Evolutionary conservation across 2,797 vertebrate species (phyloP), one percentile per base, ranked within the genome.

Genomic region (Periparus ater): DNA sequence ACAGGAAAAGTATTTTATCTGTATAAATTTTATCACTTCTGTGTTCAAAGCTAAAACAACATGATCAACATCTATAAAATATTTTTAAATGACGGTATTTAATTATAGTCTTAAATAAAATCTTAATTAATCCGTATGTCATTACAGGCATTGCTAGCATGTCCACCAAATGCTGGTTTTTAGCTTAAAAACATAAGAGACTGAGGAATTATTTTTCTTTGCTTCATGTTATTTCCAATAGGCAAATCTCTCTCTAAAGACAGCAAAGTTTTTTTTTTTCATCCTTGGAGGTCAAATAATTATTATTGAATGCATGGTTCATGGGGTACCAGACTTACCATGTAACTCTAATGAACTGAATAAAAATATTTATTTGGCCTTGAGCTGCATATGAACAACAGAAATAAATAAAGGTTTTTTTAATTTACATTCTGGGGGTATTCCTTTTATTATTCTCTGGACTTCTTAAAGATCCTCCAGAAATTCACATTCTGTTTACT

Each of bases 251-350:
- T 61, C 21, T 66, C 55, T 79, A 72, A 91, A 82, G 45, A 85
- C 42, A 57, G 17, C 36, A 94, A 91, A 21, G 29, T 10, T 67
- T 80, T 90, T 53, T 90, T 53, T 45, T 74, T 95, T 89, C 66
- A 86, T 79, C 34, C 16, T 92, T 91, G n/a, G 71, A 92, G 67
- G 79, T 90, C 85, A 94, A 87, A 84, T 53, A 30, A 12, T 82
- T 75, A 36, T 60, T 76, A 91, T 71, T 85, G 91, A 87, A 57
- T 68, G 9, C 54, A 95, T 40, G 34, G 67, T 86, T 71, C 79
- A 85, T 29, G 42, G 63, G 15, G 22, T 77, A 88, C 50, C 32
- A 89, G 48, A 79, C 80, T 92, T 94, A 58, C 67, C 51, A 44
- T 86, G 32, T 55, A 91, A 81, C 13, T 88, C 26, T 77, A 73